These are phyloP conservation scores for Hylomyscus alleni DNA, from an alignment of 2,797 vertebrate genomes.

Conservation along the genomic window DNA sequence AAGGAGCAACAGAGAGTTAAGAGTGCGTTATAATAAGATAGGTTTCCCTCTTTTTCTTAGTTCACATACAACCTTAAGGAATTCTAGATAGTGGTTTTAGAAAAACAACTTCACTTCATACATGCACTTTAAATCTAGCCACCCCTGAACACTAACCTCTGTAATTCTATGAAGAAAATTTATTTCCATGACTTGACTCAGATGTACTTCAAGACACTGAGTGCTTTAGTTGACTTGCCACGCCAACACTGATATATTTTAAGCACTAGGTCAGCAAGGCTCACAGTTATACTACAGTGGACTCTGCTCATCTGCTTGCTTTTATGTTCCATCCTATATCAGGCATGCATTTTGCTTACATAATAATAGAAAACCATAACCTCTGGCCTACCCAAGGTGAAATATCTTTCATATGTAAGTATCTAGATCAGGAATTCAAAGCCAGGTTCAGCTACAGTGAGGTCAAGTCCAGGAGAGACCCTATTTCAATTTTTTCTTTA, in stretches of 20 bases:
- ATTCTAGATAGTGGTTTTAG: constrained; percentile 2
- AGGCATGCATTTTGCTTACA: not conserved
- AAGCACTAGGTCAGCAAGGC: not conserved
- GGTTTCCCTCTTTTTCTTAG: constrained; percentile 54
- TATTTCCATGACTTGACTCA: constrained; percentile 41
- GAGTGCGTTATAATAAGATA: constrained; percentile 20
- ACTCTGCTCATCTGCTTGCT: constrained; percentile 22
- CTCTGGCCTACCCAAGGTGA: constrained; percentile 35
- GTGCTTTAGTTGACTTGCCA: not conserved
- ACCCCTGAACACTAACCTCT: constrained; percentile 22
- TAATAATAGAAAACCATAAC: constrained; percentile 27
- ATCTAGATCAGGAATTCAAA: not conserved
- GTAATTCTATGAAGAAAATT: constrained; percentile 38
- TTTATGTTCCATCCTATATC: constrained; percentile 47
- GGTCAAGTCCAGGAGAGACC: not conserved
- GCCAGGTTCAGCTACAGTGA: not conserved
- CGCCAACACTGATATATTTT: constrained; percentile 26
- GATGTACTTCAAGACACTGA: constrained; percentile 31
- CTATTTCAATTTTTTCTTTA: not conserved
- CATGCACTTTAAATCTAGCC: constrained; percentile 18
- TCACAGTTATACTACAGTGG: not conserved
- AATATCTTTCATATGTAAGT: constrained; percentile 86
- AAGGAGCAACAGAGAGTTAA: not conserved
- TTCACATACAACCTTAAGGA: not conserved
- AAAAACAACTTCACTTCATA: constrained; percentile 41